Conservation (phyloP, 1,140 invertebrate genomes). For the Hylyphantes graminicola region DNA sequence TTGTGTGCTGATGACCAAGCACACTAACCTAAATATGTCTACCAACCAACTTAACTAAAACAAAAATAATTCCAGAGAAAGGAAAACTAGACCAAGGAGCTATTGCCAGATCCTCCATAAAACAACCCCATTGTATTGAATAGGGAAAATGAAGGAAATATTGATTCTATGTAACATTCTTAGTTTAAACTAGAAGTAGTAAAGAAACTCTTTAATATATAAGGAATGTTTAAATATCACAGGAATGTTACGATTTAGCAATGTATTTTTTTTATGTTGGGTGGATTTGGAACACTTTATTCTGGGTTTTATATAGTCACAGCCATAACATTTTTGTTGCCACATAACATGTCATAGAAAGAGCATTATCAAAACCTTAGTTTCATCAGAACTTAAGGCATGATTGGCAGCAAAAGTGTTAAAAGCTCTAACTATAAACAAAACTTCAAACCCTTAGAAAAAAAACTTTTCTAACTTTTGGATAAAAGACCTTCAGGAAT, state of each 20-base stretch:
- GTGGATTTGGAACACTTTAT: conserved; percentile 1
- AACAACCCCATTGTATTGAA: background rate
- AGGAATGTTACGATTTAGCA: conserved; percentile 29
- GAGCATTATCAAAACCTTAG: background rate
- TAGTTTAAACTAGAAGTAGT: background rate
- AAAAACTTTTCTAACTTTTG: no score
- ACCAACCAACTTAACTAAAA: background rate
- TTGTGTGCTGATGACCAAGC: no score
- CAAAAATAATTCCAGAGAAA: background rate
- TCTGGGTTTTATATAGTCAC: background rate
- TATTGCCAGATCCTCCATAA: no score
- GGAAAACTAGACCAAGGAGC: conserved; percentile 4
- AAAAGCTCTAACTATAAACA: no score
- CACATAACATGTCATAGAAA: background rate
- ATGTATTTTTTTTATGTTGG: background rate
- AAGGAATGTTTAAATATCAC: conserved; percentile 50
- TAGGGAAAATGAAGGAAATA: background rate
- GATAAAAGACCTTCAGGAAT: no score
- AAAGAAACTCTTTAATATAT: background rate
- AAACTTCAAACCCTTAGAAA: no score
- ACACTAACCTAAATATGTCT: no score
- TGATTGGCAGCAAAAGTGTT: background rate
- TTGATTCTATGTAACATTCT: conserved; percentile 4
- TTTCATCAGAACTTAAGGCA: background rate
- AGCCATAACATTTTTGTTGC: background rate